Conservation (phyloP, 2,888 invertebrate species). For the Zootermopsis nevadensis region DNA sequence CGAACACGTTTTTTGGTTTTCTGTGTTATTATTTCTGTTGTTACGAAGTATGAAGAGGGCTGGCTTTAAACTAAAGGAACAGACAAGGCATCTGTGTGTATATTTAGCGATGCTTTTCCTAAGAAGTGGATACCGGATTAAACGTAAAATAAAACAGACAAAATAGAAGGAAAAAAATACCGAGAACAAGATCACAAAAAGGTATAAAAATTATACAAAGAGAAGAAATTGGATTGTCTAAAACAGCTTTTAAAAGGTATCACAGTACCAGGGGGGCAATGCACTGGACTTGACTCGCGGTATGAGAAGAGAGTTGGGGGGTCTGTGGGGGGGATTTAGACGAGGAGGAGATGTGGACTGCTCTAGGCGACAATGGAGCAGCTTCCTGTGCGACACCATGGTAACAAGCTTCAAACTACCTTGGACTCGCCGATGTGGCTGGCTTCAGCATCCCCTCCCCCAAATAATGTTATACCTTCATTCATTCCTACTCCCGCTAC, state of each 20-base stretch:
- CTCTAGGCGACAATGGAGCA: not conserved
- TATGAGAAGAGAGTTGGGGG: not conserved
- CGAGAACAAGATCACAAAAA: not conserved
- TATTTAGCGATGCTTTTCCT: not conserved
- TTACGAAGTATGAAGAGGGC: not conserved
- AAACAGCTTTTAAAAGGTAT: conserved; percentile 23
- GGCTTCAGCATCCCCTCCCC: not conserved
- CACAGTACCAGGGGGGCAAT: conserved; percentile 21
- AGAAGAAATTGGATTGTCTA: conserved; percentile 12
- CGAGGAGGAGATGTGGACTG: not conserved
- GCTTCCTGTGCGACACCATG: not conserved
- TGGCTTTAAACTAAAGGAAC: not conserved
- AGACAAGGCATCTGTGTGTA: not conserved
- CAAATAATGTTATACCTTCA: not conserved
- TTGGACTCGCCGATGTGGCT: not conserved
- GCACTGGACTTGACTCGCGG: conserved; percentile 5
- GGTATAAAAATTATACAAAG: not conserved
- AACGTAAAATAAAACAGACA: not conserved
- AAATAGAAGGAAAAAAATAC: not conserved
- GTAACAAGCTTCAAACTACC: not conserved
- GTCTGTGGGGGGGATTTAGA: not conserved
- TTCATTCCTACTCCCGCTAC: not conserved
- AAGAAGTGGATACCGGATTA: conserved; percentile 14
- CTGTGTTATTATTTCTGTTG: not conserved
- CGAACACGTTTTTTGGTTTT: not conserved